Base-by-base conservation (phyloP, 2,797 vertebrate species). In the Saguinus oedipus region DNA sequence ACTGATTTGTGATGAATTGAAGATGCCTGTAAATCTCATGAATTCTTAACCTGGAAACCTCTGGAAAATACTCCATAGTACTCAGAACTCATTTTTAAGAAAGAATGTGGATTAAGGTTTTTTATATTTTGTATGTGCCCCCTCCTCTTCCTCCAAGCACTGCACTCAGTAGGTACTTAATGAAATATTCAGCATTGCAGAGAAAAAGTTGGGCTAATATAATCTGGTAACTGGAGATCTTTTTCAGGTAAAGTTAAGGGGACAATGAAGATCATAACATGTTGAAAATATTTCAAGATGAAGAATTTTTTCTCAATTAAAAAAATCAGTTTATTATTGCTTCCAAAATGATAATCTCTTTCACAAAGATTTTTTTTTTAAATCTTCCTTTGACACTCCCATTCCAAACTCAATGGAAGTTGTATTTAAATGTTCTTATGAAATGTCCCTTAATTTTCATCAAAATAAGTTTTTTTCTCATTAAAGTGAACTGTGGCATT, bases 221-320 rank as follows among this genome's bases (percentile, higher is more conserved):
- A 68, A 10, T 22, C 19, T 42, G 30, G 7, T 27, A 90, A 74
- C 12, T 84, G 20, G 55, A 96, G 92, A 93, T 95, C 42, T 92
- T 96, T 96, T 75, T 53, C 85, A 95, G 30, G 55, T 72, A 95
- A 83, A 75, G 59, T 57, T 91, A 78, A 96, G 20, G 15, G 78
- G 81, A 64, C 30, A 75, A 4, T 33, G 55, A 96, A 96, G 48
- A 59, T 85, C 55, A 59, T 33, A 44, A 48, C 57, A 89, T 64
- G 22, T 87, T 64, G 8, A 96, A 97, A 97, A 26, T n/a, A 64
- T 95, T 93, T 96, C 30, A 96, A 93, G 79, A 78, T 89, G 88
- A 96, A 86, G n/a, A 24, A 59, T 83, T 87, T 93, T 93, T 87
- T 92, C 48, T 50, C 94, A 70, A 72, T 24, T 12, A 27, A 95